Percentiles rank a stretch among this genome's conserved stretches.
Evolutionary conservation across 2,888 invertebrate species (phyloP).

Genomic region (Lamellibrachia satsuma): DNA sequence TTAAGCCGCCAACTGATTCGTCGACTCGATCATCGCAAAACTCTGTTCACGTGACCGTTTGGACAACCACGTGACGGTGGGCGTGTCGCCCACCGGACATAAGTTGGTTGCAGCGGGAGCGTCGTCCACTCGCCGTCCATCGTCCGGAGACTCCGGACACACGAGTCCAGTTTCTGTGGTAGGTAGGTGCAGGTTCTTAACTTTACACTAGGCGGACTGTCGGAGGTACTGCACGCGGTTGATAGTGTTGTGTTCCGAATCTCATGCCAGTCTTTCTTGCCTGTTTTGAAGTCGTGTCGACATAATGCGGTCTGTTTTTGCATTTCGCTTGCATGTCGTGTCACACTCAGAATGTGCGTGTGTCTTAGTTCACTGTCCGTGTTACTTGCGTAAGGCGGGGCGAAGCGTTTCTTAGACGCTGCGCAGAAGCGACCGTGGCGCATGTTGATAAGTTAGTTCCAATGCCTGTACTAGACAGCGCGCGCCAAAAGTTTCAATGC

Average conservation of each 20-base stretch:
- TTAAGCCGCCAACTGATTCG: background rate
- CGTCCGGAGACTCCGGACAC: background rate
- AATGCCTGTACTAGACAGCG: background rate
- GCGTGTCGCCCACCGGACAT: background rate
- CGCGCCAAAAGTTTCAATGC: no score
- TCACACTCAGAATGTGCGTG: background rate
- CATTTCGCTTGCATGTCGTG: background rate
- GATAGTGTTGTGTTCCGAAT: background rate
- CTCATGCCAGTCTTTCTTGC: background rate
- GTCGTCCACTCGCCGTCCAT: background rate
- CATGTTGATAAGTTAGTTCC: background rate
- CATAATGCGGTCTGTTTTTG: background rate
- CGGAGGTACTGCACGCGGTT: no score
- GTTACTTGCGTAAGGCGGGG: background rate
- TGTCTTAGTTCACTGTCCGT: background rate
- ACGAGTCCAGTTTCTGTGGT: background rate
- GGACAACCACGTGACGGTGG: background rate
- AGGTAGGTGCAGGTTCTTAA: background rate
- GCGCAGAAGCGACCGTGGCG: background rate
- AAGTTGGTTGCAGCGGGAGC: background rate
- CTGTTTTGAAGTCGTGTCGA: background rate
- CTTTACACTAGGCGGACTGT: background rate
- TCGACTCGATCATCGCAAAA: background rate
- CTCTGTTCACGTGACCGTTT: background rate
- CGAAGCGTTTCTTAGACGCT: background rate